Conservation (phyloP, 2,797 vertebrate genomes). For the Smutsia gigantea region DNA sequence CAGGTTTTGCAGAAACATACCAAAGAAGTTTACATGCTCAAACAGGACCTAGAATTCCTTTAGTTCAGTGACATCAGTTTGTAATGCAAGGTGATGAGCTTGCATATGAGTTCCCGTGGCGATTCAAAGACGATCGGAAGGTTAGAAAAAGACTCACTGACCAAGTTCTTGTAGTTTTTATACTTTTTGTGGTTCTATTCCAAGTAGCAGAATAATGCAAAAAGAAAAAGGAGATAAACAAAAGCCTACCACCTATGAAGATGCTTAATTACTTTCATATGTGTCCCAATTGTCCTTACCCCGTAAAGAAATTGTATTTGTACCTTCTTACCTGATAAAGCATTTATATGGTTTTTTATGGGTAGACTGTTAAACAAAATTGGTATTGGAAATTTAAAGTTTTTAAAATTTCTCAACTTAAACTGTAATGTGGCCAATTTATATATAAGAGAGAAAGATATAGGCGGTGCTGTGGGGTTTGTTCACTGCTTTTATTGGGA, state of each 20-base stretch:
- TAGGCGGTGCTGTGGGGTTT: not conserved
- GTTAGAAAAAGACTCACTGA: slow-evolving; percentile 62
- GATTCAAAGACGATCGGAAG: slow-evolving; percentile 74
- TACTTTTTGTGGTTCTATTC: slow-evolving; percentile 24
- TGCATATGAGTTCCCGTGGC: slow-evolving; percentile 69
- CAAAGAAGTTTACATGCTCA: slow-evolving; percentile 65
- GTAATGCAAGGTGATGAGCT: slow-evolving; percentile 59
- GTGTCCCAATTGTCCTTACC: not conserved
- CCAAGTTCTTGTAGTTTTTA: slow-evolving; percentile 62
- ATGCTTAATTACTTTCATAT: not conserved
- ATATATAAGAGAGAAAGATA: not conserved
- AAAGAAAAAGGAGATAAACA: slow-evolving; percentile 34
- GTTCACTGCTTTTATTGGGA: not conserved
- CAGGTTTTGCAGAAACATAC: slow-evolving; percentile 56
- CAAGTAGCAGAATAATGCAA: slow-evolving; percentile 5
- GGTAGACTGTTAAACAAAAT: not conserved
- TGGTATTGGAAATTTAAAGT: not conserved
- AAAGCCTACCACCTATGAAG: not conserved
- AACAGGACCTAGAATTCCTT: slow-evolving; percentile 72
- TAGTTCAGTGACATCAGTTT: slow-evolving; percentile 64
- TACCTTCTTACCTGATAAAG: not conserved
- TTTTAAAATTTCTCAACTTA: not conserved
- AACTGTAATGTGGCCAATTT: not conserved
- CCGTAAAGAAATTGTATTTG: not conserved
- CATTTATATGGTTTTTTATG: not conserved